Evolutionary conservation across 2,797 vertebrate genomes (phyloP), one percentile per base, ranked within the genome.

Genomic region (Xyrichtys novacula): DNA sequence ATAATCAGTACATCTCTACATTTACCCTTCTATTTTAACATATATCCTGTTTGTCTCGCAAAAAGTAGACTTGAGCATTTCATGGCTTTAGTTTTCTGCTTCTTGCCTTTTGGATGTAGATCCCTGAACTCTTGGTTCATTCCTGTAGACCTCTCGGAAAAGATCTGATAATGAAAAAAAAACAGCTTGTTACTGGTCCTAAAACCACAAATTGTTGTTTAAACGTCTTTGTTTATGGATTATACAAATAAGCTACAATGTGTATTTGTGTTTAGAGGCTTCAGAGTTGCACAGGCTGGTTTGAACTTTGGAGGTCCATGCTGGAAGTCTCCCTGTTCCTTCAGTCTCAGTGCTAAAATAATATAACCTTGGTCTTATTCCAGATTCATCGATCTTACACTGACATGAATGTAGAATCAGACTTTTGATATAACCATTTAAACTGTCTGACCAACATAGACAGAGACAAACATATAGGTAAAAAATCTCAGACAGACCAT

Each of bases 181-280:
- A 32, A 28, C 28, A 43, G 29, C 20, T 16, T 39, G 16, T 8
- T 14, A n/a, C 7, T 49, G 19, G 6, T 17, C 7, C n/a, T 26
- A 34, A 59, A 68, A 36, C 55, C 55, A 3, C 44, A 40, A 40
- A 57, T 11, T 38, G 25, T 7, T 31, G 46, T 67, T 19, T 57
- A 50, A 40, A 50, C 23, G 6, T 44, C 3, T 50, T 3, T 28
- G 22, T 34, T 59, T 53, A 40, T 70, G 19, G 16, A n/a, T 52
- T 28, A 44, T 22, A 43, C 46, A 54, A 60, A 46, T 3, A 15
- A 60, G 12, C 40, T 44, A 31, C 15, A 29, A n/a, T 20, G 5
- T 28, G 15, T 36, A 17, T 32, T 52, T 28, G 20, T 28, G 5
- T 22, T 15, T 3, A 15, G 23, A 25, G 19, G 14, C 29, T n/a